Conservation (phyloP, 2,888 invertebrate species). For the Hemaris fuciformis region DNA sequence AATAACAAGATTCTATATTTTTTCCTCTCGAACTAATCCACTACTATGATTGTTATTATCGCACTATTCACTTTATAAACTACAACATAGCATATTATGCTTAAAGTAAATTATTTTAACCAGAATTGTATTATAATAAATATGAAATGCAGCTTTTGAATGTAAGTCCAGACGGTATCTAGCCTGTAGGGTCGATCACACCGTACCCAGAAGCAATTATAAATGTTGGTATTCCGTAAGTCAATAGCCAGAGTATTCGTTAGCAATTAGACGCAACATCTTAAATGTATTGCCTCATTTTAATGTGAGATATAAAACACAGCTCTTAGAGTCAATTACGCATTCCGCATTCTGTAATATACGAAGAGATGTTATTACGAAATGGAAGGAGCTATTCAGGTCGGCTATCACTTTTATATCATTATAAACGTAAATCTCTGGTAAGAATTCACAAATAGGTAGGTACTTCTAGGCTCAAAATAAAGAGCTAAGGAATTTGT, state of each 20-base stretch:
- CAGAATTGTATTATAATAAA: too few relatives aligned
- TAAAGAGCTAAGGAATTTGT: neutral
- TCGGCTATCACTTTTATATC: neutral
- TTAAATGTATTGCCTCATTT: conserved; percentile 7
- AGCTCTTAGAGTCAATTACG: conserved; percentile 13
- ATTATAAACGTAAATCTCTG: neutral
- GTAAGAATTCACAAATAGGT: neutral
- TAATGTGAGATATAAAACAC: neutral
- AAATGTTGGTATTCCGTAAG: neutral
- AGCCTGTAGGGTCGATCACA: too few relatives aligned
- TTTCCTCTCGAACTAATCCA: too few relatives aligned
- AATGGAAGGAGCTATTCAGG: neutral
- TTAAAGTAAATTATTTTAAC: too few relatives aligned
- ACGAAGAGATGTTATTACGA: neutral
- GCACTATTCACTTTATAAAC: too few relatives aligned
- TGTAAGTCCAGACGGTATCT: too few relatives aligned
- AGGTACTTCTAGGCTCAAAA: neutral
- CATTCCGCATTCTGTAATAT: neutral
- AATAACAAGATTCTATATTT: too few relatives aligned
- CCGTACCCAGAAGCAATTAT: neutral
- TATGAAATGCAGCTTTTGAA: neutral
- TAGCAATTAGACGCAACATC: neutral
- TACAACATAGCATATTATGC: too few relatives aligned
- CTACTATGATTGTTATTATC: too few relatives aligned
- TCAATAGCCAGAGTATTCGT: conserved; percentile 2